Conservation (phyloP, 2,797 vertebrate genomes). For the Adrianichthys oophorus region DNA sequence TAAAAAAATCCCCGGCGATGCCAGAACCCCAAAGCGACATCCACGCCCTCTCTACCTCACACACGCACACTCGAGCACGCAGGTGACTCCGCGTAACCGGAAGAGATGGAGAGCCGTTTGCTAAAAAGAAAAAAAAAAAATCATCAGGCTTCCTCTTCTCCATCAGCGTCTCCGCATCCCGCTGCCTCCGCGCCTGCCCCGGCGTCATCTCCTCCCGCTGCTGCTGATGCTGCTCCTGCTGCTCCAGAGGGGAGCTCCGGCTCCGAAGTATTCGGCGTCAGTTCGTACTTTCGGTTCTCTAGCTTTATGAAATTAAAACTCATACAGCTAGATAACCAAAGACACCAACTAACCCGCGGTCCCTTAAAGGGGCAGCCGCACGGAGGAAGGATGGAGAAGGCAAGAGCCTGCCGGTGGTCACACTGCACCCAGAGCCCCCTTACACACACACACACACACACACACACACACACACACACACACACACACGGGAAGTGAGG, state of each 20-base stretch:
- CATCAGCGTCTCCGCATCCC: constrained; percentile 46
- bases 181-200: constrained; percentile 32
- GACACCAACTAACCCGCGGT: constrained; percentile 89
- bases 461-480: constrained; percentile 34
- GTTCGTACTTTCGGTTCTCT: constrained; percentile 98
- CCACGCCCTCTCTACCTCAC: constrained; percentile 27
- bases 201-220: constrained; percentile 36
- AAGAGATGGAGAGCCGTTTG: too few relatives aligned
- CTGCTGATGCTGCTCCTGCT: constrained; percentile 12
- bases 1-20: too few relatives aligned
- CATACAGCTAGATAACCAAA: constrained; percentile 99
- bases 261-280: constrained; percentile 78
- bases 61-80: constrained; percentile 18
- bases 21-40: constrained; percentile 34
- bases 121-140: too few relatives aligned
- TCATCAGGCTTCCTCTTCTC: constrained; percentile 12
- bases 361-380: constrained; percentile 80
- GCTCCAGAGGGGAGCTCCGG: constrained; percentile 42
- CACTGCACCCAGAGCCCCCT: constrained; percentile 29
- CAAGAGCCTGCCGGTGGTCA: constrained; percentile 35
- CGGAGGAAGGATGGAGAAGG: constrained; percentile 20
- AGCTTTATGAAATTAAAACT: constrained; percentile 99
- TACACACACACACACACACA: constrained; percentile 24
- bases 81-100: constrained; percentile 24
- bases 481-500: constrained; percentile 15